Evolutionary conservation across 2,797 vertebrate species (phyloP), one percentile per base, ranked within the genome.

Genomic region (Selene dorsalis): DNA sequence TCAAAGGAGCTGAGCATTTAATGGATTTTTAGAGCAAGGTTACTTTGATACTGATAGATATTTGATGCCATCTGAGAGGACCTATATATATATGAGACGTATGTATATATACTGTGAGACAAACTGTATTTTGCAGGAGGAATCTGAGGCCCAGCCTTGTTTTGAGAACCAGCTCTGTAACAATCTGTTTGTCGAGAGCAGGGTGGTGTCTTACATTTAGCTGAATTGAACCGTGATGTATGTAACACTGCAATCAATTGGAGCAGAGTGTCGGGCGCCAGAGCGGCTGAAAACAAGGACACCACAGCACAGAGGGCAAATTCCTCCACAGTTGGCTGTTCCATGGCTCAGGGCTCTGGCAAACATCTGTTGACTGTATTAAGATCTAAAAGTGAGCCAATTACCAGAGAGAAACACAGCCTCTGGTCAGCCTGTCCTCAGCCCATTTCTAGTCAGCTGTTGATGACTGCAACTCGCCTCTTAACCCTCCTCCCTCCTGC

Each of bases 351-450:
- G 73, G 84, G 91, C 89, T 84, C 81, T 68, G 79, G 78, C 91
- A 80, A 90, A 89, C 89, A 93, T 92, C 91, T 93, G 91, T 87
- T 91, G 90, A 87, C 89, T 85, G 82, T 73, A 87, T 92, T 86
- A 86, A 83, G 77, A 89, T 89, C 84, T 86, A 87, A 90, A 92
- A 87, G 75, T 30, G 84, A 86, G 87, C 88, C 92, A 93, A 92
- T 93, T 93, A 92, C 79, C 77, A 86, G 83, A 79, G 79, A 84
- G 76, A 89, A 91, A 87, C 82, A 76, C 66, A 62, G 88, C 90
- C 84, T 35, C 83, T 82, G 86, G 89, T 91, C 84, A 84, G 80
- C 65, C 84, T 89, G 89, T 86, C 81, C 75, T 75, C 60, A 0
- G 74, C 71, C 67, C 75, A 59, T 90, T 86, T 87, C 79, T 83